Conservation (phyloP, 2,888 invertebrate species). For the Leucophenga montana region DNA sequence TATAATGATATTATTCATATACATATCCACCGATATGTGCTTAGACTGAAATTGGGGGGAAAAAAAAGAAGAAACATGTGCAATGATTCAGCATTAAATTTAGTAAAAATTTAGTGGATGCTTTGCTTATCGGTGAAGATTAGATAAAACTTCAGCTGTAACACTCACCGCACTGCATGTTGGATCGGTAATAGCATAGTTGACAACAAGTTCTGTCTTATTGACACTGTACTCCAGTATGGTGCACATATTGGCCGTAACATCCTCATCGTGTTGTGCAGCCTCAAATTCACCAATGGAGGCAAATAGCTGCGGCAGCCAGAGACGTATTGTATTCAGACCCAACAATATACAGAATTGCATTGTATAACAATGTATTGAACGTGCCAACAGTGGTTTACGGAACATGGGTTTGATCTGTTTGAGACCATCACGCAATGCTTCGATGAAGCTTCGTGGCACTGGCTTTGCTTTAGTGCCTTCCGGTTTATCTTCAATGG, state of each 20-base stretch:
- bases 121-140: background rate
- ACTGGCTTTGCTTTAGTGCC: conserved; percentile 8
- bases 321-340: conserved; percentile 86
- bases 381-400: conserved; percentile 77
- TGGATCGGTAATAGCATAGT: conserved; percentile 41
- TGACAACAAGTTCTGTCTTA: conserved; percentile 55
- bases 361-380: conserved; percentile 78
- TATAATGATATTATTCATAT: conserved; percentile 81
- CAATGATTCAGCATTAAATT: conserved; percentile 33
- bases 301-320: conserved; percentile 90
- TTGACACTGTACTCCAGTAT: conserved; percentile 70
- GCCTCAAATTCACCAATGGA: conserved; percentile 77
- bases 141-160: background rate
- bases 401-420: conserved; percentile 80
- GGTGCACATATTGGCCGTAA: conserved; percentile 63
- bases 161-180: conserved; percentile 68
- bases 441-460: conserved; percentile 51
- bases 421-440: conserved; percentile 76
- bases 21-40: conserved; percentile 77
- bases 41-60: conserved; percentile 64
- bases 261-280: conserved; percentile 44
- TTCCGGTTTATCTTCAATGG: conserved; percentile 52
- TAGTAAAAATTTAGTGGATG: conserved; percentile 17
- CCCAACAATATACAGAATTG: conserved; percentile 80
- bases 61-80: background rate